These are phyloP conservation scores for Xiphydria camelus DNA, from an alignment of 2,888 invertebrate species.

Conservation along the genomic window DNA sequence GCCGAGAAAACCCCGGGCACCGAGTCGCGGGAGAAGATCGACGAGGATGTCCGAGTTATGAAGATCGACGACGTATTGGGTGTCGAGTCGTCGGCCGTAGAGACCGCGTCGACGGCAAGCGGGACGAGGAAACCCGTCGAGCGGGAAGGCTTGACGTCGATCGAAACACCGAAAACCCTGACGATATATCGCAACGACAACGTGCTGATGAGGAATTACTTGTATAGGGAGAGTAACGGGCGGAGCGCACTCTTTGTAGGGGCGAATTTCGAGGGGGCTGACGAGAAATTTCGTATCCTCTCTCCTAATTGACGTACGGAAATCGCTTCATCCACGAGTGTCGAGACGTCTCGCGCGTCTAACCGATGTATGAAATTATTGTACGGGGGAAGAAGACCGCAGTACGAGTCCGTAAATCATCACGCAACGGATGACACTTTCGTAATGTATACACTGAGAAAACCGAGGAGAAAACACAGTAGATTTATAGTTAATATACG, in stretches of 20 bases:
- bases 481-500: no score
- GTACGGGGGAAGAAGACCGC: no score
- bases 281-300: no score
- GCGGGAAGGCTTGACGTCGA: not conserved
- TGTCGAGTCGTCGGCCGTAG: slow-evolving; percentile 6
- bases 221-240: slow-evolving; percentile 11
- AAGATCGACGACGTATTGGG: slow-evolving; percentile 25
- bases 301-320: no score
- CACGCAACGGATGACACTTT: no score
- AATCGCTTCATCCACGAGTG: no score
- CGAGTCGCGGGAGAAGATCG: slow-evolving; percentile 6
- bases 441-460: no score
- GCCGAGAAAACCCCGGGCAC: slow-evolving; percentile 8
- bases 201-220: slow-evolving; percentile 17
- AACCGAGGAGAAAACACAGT: no score
- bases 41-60: slow-evolving; percentile 16
- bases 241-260: not conserved
- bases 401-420: no score
- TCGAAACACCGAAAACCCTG: slow-evolving; percentile 8
- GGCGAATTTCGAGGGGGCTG: no score
- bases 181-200: slow-evolving; percentile 23
- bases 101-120: slow-evolving; percentile 6
- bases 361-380: no score
- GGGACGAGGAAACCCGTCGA: slow-evolving; percentile 2
- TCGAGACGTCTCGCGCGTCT: no score